Evolutionary conservation across 2,888 invertebrate species (phyloP), one percentile per base, ranked within the genome.

Genomic region (Pimpla rufipes): DNA sequence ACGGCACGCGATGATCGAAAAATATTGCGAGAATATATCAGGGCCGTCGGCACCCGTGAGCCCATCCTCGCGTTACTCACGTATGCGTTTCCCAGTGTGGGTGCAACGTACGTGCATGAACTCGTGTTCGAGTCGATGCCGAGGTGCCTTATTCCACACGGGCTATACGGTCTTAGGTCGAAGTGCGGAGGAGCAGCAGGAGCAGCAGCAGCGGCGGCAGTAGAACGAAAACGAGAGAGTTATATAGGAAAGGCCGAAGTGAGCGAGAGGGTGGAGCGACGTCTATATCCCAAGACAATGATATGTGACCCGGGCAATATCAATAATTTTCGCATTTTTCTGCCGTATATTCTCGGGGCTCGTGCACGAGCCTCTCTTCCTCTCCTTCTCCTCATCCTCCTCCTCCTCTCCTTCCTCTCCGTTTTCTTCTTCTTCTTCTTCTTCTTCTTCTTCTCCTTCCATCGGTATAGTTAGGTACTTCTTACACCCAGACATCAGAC

Each of bases 1-100:
- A 89, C 89, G 90, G 92, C 92, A 92, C 93, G 93, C 92, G 93
- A 93, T 93, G 93, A 93, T 93, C 93, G 93, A 93, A 93, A 93
- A 93, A 93, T 93, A 93, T 93, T 93, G 90, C 93, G 89, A 91
- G 91, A 92, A 93, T 93, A 93, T 93, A 93, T 93, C 93, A 93
- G 90, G 87, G 86, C 88, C 89, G 93, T 93, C 92, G 91, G 88
- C 93, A 90, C 90, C 90, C 89, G 71, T 78, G 84, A 81, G 78
- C 79, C 76, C 66, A 76, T 50, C 67, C 75, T 71, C 16, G n/a
- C 59, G 55, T 71, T 62, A 35, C 37, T 35, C 52, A 62, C 62
- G 52, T 50, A 55, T 52, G 62, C 13, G 71, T 62, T 16, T 66
- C 52, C 29, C 35, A 13, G 68, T 73, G 21, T 70, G 64, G 73